A percentile compares a stretch with the other conserved stretches of the same genome.
Conservation (phyloP, 2,113 vertebrate species). For the Poecile atricapillus region DNA sequence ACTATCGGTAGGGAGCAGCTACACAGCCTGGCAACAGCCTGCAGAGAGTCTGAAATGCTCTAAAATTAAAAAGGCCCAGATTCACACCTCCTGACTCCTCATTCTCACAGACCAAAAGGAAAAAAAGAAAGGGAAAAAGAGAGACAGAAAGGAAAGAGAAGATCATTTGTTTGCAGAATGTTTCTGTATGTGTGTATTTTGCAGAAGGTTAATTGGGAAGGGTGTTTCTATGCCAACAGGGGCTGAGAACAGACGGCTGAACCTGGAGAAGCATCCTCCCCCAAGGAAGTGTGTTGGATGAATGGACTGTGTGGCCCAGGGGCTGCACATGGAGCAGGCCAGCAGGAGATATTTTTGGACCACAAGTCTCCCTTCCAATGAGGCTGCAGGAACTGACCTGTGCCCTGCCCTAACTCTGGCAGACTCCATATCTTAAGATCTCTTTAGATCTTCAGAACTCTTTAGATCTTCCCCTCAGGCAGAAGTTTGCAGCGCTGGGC, state of each 20-base stretch:
- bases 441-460: background rate
- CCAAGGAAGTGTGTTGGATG: background rate
- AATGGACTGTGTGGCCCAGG: background rate
- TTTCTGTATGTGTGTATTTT: background rate
- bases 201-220: conserved; percentile 38
- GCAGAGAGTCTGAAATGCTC: background rate
- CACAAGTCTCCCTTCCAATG: background rate
- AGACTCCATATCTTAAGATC: background rate
- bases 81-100: background rate
- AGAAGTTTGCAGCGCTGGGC: background rate
- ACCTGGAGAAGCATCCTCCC: background rate
- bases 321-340: background rate
- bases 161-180: background rate
- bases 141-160: background rate
- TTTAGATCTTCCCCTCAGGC: background rate
- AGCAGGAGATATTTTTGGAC: background rate
- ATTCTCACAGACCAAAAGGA: background rate
- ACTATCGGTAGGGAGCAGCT: background rate
- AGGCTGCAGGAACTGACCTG: background rate
- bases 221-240: conserved; percentile 52
- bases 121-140: background rate
- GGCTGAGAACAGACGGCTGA: conserved; percentile 2
- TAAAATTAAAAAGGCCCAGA: conserved; percentile 13
- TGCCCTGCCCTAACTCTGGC: background rate
- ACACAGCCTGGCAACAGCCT: conserved; percentile 7